Conservation (phyloP, 2,797 vertebrate genomes). For the Perodicticus potto region DNA sequence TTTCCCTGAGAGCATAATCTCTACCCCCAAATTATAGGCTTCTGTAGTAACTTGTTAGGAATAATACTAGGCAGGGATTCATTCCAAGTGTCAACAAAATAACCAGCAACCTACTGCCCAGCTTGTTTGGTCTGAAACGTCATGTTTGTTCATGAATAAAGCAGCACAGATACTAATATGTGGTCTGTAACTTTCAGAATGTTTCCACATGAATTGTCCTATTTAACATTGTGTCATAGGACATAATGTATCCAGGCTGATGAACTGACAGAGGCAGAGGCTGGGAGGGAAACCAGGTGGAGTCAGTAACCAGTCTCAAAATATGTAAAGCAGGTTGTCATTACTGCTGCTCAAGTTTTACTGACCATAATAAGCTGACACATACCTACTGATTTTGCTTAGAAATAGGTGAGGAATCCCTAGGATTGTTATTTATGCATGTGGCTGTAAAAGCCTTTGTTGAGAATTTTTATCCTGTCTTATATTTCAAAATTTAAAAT, state of each 20-base stretch:
- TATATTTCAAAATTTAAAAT: background rate
- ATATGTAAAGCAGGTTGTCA: background rate
- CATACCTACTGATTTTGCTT: background rate
- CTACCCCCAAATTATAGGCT: background rate
- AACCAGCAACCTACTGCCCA: background rate
- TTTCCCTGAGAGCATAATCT: background rate
- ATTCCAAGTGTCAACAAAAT: background rate
- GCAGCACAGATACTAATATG: background rate
- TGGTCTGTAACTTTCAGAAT: background rate
- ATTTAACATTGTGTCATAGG: background rate
- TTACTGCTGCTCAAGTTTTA: background rate
- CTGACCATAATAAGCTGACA: background rate
- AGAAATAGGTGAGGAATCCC: background rate
- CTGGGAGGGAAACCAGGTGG: background rate
- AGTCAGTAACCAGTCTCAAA: background rate
- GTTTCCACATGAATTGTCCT: background rate
- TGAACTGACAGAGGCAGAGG: background rate
- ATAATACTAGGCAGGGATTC: slow-evolving; percentile 1
- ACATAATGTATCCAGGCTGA: background rate
- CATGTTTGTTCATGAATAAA: slow-evolving; percentile 37
- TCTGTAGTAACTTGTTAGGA: background rate
- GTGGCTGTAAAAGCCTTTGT: background rate
- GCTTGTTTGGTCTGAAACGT: background rate
- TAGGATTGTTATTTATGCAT: background rate
- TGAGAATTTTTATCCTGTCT: background rate